phyloP scores from a whole-genome alignment of 1,140 invertebrate genomes.

The Drosophila equinoxialis region DNA sequence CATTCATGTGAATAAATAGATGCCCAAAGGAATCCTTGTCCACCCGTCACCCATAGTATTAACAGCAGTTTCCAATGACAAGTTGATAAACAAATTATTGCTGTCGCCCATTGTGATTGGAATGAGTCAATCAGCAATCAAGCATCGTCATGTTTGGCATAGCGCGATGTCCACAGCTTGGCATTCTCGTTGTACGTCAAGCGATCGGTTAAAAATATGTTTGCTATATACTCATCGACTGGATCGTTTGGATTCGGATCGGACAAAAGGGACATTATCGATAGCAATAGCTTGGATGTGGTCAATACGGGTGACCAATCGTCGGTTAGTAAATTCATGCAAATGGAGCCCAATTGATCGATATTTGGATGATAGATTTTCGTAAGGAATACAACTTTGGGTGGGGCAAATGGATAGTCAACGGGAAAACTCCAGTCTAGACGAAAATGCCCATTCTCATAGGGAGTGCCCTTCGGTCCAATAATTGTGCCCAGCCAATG shows the following conservation, averaged over 20 bases:
- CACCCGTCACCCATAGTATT: neutral
- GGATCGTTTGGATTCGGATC: constrained; percentile 99
- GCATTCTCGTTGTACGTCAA: constrained; percentile 96
- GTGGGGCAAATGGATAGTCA: constrained; percentile 91
- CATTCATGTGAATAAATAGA: neutral
- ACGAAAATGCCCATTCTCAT: constrained; percentile 90
- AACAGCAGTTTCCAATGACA: constrained; percentile 8
- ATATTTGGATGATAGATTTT: constrained; percentile 93
- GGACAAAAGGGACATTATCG: constrained; percentile 97
- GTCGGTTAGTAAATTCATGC: constrained; percentile 91
- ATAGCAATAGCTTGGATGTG: constrained; percentile 96
- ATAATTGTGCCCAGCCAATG: constrained; percentile 34
- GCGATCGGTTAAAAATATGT: constrained; percentile 93
- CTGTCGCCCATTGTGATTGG: neutral
- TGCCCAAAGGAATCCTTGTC: neutral
- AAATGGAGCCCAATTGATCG: constrained; percentile 89
- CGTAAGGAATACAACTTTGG: constrained; percentile 91
- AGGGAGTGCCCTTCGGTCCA: constrained; percentile 90
- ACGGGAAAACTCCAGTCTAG: constrained; percentile 89
- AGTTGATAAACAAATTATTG: constrained; percentile 3
- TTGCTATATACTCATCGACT: constrained; percentile 96
- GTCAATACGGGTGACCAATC: constrained; percentile 98
- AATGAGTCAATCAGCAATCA: neutral
- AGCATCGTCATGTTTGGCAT: constrained; percentile 84
- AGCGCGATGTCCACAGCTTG: constrained; percentile 95